A percentile compares a stretch with the other conserved stretches of the same genome.
Evolutionary conservation across 2,888 invertebrate genomes (phyloP).

Genomic region (Melanophora roralis): DNA sequence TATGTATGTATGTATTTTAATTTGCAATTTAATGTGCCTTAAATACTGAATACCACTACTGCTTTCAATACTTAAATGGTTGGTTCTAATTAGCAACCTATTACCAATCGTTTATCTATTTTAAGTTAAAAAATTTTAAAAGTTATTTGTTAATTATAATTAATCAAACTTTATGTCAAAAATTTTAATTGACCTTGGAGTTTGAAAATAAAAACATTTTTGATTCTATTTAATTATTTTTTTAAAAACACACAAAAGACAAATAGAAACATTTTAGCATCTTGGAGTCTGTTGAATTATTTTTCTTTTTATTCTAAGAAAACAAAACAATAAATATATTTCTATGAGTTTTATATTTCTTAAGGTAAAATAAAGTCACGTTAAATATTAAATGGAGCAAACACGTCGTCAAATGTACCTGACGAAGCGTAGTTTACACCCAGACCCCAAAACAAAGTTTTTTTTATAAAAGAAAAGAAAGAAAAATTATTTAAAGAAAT

Average conservation of each 20-base stretch:
- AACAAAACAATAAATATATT: background rate
- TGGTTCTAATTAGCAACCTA: slow-evolving; percentile 4
- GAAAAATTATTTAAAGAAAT: background rate
- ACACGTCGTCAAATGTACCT: slow-evolving; percentile 61
- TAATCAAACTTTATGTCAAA: slow-evolving; percentile 38
- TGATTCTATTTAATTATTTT: no score
- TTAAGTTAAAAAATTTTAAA: no score
- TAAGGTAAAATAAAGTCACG: slow-evolving; percentile 48
- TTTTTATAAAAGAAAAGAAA: slow-evolving; percentile 9
- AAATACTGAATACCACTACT: background rate
- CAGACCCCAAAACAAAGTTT: slow-evolving; percentile 43
- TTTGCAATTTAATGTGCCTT: no score
- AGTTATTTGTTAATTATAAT: slow-evolving; percentile 14
- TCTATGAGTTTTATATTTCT: background rate
- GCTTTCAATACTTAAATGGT: background rate
- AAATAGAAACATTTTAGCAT: background rate
- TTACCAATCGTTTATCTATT: slow-evolving; percentile 10
- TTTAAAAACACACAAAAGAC: no score
- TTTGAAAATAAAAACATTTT: slow-evolving; percentile 6
- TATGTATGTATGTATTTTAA: no score
- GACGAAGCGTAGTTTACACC: slow-evolving; percentile 60
- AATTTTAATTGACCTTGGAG: slow-evolving; percentile 39
- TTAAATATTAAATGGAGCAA: slow-evolving; percentile 60
- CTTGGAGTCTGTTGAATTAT: background rate
- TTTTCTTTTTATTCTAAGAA: background rate